A percentile compares a stretch with the other conserved stretches of the same genome.
phyloP scores from a whole-genome alignment of 2,888 invertebrate genomes.

The Temnothorax rugatulus region DNA sequence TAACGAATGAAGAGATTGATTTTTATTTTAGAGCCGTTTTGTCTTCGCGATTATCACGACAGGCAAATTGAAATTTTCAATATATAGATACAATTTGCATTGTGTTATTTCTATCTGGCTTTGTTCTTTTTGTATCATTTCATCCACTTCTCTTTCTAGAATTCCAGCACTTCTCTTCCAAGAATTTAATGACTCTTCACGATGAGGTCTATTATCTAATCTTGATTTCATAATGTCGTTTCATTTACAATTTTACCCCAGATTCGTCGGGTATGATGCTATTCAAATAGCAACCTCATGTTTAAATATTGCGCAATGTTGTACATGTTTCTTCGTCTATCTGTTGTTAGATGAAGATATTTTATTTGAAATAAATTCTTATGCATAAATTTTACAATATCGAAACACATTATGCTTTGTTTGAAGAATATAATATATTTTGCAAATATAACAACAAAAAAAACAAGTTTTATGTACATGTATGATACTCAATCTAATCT shows the following conservation, averaged over 20 bases:
- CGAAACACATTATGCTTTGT: not conserved
- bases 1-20: constrained; percentile 53
- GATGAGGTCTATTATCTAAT: constrained; percentile 39
- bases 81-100: constrained; percentile 49
- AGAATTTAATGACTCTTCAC: constrained; percentile 37
- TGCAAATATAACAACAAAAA: not conserved
- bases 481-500: not conserved
- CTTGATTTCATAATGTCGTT: constrained; percentile 41
- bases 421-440: not conserved
- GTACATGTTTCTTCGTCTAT: not conserved
- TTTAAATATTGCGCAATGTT: not conserved
- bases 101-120: constrained; percentile 51
- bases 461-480: not conserved
- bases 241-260: not conserved
- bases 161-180: constrained; percentile 34
- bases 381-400: not conserved
- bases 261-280: not conserved
- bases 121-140: constrained; percentile 12
- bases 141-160: constrained; percentile 24
- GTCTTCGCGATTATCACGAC: constrained; percentile 59
- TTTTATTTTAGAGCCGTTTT: constrained; percentile 54
- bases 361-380: not conserved
- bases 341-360: not conserved
- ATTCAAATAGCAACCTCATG: not conserved
- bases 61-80: constrained; percentile 58